A percentile compares a stretch with the other conserved stretches of the same genome.
Conservation (phyloP, 2,113 vertebrate genomes). For the Tetraodon nigroviridis region DNA sequence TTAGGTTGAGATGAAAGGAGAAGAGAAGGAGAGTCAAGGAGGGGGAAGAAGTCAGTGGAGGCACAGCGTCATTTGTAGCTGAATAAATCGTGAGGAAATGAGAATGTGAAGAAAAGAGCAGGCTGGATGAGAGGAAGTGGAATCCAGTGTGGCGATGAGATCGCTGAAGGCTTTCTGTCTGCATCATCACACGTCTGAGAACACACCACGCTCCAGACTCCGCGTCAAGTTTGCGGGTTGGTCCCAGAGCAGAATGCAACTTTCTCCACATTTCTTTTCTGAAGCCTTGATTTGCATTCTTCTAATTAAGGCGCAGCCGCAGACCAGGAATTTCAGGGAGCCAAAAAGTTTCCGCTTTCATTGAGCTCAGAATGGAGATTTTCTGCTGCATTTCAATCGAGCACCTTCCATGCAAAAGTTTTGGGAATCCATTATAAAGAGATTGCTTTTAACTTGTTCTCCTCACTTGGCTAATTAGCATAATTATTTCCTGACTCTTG, state of each 20-base stretch:
- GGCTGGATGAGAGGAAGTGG: constrained; percentile 9
- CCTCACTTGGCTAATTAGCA: background rate
- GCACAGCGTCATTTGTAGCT: too few relatives aligned
- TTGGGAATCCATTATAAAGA: constrained; percentile 11
- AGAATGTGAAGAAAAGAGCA: constrained; percentile 1
- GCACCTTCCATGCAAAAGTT: too few relatives aligned
- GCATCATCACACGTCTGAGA: constrained; percentile 25
- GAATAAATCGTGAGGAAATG: background rate
- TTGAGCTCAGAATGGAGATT: constrained; percentile 38
- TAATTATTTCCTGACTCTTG: background rate
- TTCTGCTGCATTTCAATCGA: constrained; percentile 28
- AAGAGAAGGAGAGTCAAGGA: constrained; percentile 7
- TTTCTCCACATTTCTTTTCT: constrained; percentile 4
- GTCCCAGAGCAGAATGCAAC: background rate
- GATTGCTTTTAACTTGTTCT: constrained; percentile 6
- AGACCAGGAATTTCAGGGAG: constrained; percentile 8
- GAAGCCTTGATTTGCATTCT: constrained; percentile 26
- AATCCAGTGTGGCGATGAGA: constrained; percentile 10
- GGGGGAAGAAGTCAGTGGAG: constrained; percentile 3
- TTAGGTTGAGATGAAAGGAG: background rate
- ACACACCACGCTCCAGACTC: constrained; percentile 24
- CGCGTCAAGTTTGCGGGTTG: background rate
- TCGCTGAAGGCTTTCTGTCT: constrained; percentile 28
- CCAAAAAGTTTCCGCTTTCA: constrained; percentile 29
- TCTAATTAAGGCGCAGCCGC: constrained; percentile 20